phyloP scores from a whole-genome alignment of 35 echinoderm and acorn worm species.

The Apostichopus japonicus region DNA sequence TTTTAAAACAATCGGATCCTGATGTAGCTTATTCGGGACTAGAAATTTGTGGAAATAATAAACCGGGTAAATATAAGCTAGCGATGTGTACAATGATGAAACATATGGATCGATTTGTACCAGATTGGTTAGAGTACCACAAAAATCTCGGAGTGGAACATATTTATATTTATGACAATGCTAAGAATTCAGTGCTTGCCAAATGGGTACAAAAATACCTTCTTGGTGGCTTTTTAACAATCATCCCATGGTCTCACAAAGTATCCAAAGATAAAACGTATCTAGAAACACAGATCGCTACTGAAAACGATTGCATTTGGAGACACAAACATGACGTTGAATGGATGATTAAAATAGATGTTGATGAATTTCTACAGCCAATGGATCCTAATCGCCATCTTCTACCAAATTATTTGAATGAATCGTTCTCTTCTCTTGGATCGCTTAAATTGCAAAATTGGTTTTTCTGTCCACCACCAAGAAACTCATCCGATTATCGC shows the following conservation, averaged over 20 bases:
- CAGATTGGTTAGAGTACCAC: slow-evolving; percentile 76
- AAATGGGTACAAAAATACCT: slow-evolving; percentile 38
- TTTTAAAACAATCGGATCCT: slow-evolving; percentile 47
- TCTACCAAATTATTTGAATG: slow-evolving; percentile 57
- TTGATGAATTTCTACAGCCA: slow-evolving; percentile 94
- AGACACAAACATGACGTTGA: slow-evolving; percentile 68
- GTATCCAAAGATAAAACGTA: slow-evolving; percentile 75
- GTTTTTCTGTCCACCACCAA: slow-evolving; percentile 55
- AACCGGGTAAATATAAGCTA: slow-evolving; percentile 9
- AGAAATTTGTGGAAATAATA: slow-evolving; percentile 41
- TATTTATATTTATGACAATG: slow-evolving; percentile 79
- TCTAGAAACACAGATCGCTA: slow-evolving; percentile 88
- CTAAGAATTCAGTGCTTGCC: background rate
- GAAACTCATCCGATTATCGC: background rate
- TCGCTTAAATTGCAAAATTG: slow-evolving; percentile 52
- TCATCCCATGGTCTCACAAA: slow-evolving; percentile 86
- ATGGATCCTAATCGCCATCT: slow-evolving; percentile 66
- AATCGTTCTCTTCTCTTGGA: slow-evolving; percentile 1
- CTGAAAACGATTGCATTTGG: slow-evolving; percentile 95
- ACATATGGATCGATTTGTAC: slow-evolving; percentile 68
- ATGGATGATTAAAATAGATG: slow-evolving; percentile 92
- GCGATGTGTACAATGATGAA: slow-evolving; percentile 81
- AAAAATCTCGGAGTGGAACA: slow-evolving; percentile 71
- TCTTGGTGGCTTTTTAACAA: slow-evolving; percentile 71
- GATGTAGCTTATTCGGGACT: slow-evolving; percentile 28